A percentile compares a stretch with the other conserved stretches of the same genome.
Conservation (phyloP, 2,113 vertebrate species). For the Tachycineta bicolor region DNA sequence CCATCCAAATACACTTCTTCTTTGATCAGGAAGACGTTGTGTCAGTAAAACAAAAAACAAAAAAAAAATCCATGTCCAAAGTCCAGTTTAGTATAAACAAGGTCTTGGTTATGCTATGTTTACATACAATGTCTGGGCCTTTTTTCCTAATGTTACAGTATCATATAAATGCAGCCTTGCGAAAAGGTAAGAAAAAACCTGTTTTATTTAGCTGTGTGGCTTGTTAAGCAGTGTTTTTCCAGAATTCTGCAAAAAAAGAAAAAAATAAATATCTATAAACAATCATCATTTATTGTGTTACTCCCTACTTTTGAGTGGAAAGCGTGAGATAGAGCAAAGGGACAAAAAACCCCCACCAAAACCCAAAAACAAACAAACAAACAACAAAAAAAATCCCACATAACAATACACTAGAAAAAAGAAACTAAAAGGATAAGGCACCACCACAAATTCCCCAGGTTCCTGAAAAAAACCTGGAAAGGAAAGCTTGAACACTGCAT, state of each 20-base stretch:
- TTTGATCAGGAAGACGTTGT: background rate
- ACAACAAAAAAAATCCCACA: too few species aligned
- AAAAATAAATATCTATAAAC: too few species aligned
- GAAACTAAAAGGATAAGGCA: background rate
- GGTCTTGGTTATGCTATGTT: background rate
- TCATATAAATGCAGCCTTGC: background rate
- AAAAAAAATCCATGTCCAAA: fast-evolving
- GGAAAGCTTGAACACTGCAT: background rate
- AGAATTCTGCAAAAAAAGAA: background rate
- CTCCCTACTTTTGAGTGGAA: background rate
- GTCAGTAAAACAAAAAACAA: background rate
- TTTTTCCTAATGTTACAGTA: background rate
- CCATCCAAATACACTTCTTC: background rate
- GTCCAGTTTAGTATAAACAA: background rate
- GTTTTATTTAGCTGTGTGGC: background rate
- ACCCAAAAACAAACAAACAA: too few species aligned
- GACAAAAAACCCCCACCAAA: background rate
- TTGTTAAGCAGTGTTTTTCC: background rate
- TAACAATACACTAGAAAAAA: background rate
- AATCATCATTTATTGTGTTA: background rate
- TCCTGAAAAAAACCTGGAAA: background rate
- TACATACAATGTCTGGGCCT: fast-evolving
- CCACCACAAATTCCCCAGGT: background rate
- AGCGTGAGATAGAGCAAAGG: background rate
- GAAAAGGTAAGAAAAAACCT: background rate